Evolutionary conservation across 2,888 invertebrate genomes (phyloP).

Genomic region (Scaptodrosophila latifasciaeformis): DNA sequence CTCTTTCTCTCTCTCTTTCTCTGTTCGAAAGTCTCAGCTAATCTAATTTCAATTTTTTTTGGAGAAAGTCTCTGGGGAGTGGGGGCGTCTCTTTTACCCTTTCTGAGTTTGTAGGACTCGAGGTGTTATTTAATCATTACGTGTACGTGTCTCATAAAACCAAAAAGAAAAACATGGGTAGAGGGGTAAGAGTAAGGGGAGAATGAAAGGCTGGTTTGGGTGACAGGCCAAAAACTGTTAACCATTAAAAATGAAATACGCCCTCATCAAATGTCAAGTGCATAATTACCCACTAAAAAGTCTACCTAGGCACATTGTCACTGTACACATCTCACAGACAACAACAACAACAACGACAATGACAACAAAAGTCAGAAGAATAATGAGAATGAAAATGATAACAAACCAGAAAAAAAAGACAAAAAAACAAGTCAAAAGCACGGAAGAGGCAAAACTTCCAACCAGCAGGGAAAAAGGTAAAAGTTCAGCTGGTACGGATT

Average conservation of each 20-base stretch:
- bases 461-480: constrained; percentile 9
- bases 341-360: constrained; percentile 12
- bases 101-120: neutral
- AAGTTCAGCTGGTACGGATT: constrained; percentile 9
- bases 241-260: constrained; percentile 11
- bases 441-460: no score
- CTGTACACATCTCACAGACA: neutral
- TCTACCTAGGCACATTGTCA: no score
- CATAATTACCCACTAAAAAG: constrained; percentile 54
- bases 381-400: no score
- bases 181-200: no score
- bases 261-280: constrained; percentile 66
- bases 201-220: no score
- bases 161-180: no score
- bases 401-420: no score
- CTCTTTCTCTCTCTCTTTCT: neutral
- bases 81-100: neutral
- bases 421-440: neutral
- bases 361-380: constrained; percentile 18
- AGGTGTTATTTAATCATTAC: constrained; percentile 31
- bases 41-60: no score
- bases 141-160: constrained; percentile 23
- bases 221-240: neutral
- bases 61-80: neutral
- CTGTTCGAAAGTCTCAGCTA: no score